A percentile compares a stretch with the other conserved stretches of the same genome.
Conservation (phyloP, 2,797 vertebrate genomes). For the Pseudocheirus occidentalis region DNA sequence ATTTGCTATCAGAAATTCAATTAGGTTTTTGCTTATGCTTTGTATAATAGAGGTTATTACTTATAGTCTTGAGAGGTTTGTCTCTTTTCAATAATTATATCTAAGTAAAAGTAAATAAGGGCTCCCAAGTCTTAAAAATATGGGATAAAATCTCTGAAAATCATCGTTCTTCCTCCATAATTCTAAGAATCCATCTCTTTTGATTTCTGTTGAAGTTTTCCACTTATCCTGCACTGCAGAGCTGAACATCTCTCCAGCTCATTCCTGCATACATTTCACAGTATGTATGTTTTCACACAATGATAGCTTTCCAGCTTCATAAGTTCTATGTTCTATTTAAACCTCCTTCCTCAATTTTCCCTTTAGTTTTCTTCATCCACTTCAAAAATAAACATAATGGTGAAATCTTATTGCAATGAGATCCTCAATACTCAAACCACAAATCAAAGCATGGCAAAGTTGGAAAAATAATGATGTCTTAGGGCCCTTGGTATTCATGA, state of each 20-base stretch:
- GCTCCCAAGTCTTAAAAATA: neutral
- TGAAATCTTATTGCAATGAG: neutral
- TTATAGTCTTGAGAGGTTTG: neutral
- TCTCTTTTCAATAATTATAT: neutral
- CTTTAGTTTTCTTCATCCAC: slow-evolving; percentile 15
- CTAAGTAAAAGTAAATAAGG: neutral
- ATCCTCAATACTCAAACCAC: neutral
- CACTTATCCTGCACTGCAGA: neutral
- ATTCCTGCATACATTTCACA: neutral
- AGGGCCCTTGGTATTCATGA: neutral
- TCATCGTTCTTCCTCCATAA: neutral
- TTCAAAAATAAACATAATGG: neutral
- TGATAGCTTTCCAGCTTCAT: neutral
- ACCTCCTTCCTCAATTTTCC: neutral
- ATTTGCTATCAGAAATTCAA: slow-evolving; percentile 46
- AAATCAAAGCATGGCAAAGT: neutral
- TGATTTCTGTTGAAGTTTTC: neutral
- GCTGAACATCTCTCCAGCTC: neutral
- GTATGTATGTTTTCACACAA: neutral
- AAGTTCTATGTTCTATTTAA: slow-evolving; percentile 4
- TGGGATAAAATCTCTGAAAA: neutral
- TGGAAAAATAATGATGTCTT: neutral
- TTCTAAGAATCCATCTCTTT: neutral
- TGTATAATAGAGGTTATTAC: slow-evolving; percentile 13
- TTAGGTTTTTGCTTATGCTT: slow-evolving; percentile 25